Evolutionary conservation across 2,888 invertebrate species (phyloP).

Genomic region (Volucella inflata): DNA sequence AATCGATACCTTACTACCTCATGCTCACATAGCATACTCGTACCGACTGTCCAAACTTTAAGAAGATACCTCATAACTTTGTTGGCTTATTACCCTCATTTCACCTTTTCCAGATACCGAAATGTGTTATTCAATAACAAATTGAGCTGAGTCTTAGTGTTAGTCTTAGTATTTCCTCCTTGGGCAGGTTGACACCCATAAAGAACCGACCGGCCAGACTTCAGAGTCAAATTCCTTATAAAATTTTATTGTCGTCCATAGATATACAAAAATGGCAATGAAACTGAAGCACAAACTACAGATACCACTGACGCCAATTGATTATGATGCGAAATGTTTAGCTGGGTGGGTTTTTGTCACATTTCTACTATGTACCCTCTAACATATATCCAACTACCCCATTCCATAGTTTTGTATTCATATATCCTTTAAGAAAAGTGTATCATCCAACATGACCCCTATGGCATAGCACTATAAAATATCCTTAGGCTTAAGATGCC

Average conservation of each 20-base stretch:
- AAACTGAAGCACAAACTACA: constrained; percentile 42
- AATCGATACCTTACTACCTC: no score
- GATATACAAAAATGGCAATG: constrained; percentile 35
- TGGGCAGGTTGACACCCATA: constrained; percentile 24
- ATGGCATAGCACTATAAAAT: constrained; percentile 64
- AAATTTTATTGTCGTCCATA: constrained; percentile 41
- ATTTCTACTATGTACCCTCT: constrained; percentile 14
- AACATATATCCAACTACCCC: constrained; percentile 44
- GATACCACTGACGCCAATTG: constrained; percentile 53
- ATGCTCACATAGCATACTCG: no score
- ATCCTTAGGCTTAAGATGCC: constrained; percentile 57
- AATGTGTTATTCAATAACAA: constrained; percentile 3
- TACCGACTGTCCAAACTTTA: no score
- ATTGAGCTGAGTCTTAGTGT: constrained; percentile 11
- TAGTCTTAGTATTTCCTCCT: constrained; percentile 17
- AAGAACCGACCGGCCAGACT: neutral
- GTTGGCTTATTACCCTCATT: neutral
- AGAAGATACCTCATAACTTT: no score
- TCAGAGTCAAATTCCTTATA: constrained; percentile 43
- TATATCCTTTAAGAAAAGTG: constrained; percentile 21
- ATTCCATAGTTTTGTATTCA: neutral
- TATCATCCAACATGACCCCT: constrained; percentile 57
- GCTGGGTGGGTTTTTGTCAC: constrained; percentile 41
- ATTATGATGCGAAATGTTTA: constrained; percentile 59
- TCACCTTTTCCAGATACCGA: neutral